phyloP scores from a whole-genome alignment of 2,113 vertebrate genomes.

The Chauna torquata region DNA sequence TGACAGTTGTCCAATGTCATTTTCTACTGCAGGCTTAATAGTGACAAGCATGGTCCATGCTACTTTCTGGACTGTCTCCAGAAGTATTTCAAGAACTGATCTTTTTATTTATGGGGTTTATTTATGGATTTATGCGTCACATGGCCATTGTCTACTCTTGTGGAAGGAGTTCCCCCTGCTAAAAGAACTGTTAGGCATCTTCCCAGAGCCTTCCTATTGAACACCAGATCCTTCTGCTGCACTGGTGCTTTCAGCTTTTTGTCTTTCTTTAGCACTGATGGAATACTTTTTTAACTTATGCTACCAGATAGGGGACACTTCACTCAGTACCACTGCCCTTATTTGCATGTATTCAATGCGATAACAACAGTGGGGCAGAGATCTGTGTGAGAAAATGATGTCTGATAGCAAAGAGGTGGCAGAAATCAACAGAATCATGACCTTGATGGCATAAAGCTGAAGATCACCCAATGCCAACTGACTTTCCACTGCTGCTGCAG shows the following conservation, averaged over 20 bases:
- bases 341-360: rapidly evolving
- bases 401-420: background rate
- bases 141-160: background rate
- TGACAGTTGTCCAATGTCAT: background rate
- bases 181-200: background rate
- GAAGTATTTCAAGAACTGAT: background rate
- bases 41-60: background rate
- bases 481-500: background rate
- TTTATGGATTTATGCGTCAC: background rate
- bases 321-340: background rate
- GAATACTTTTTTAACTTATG: background rate
- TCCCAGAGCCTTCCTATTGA: background rate
- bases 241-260: background rate
- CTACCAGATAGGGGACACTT: background rate
- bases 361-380: background rate
- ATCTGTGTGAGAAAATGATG: background rate
- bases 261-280: background rate
- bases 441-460: background rate
- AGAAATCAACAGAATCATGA: background rate
- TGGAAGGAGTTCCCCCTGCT: background rate
- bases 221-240: background rate
- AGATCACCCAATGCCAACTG: background rate
- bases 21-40: background rate
- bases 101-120: background rate
- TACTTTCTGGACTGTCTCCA: background rate